Evolutionary conservation across 2,113 vertebrate species (phyloP).

Genomic region (Megaleporinus macrocephalus): DNA sequence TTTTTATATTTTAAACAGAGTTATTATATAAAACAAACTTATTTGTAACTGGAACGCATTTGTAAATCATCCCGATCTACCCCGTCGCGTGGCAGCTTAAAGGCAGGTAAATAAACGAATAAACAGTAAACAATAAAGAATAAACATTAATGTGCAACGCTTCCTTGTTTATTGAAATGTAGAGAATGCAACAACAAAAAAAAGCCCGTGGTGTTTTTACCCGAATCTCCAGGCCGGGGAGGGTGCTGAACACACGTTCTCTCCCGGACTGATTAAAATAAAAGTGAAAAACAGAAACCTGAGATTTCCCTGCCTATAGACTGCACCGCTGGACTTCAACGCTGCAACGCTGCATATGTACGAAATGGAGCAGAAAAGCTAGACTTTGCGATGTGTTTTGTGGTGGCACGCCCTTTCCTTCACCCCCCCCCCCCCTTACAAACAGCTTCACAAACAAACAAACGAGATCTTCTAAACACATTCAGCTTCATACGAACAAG

Average conservation of each 20-base stretch:
- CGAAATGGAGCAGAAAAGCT: conserved; percentile 31
- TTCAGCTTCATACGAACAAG: conserved; percentile 75
- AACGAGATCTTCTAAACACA: conserved; percentile 69
- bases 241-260: conserved; percentile 62
- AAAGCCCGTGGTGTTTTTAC: conserved; percentile 60
- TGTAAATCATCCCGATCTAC: too few relatives aligned
- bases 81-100: too few relatives aligned
- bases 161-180: conserved; percentile 80
- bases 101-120: too few relatives aligned
- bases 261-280: conserved; percentile 73
- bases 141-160: conserved; percentile 49
- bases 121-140: not conserved
- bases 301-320: conserved; percentile 82
- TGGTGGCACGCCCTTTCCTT: conserved; percentile 67
- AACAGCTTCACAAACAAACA: conserved; percentile 74
- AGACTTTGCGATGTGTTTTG: conserved; percentile 22
- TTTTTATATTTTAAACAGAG: too few relatives aligned
- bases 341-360: conserved; percentile 45
- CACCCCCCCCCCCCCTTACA: conserved; percentile 64
- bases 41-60: too few relatives aligned
- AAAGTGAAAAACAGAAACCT: conserved; percentile 82
- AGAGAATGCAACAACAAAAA: conserved; percentile 73
- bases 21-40: too few relatives aligned
- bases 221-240: conserved; percentile 77
- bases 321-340: conserved; percentile 55